These are phyloP conservation scores for Hippocampus abdominalis DNA, from an alignment of 2,113 vertebrate species.

Conservation along the genomic window DNA sequence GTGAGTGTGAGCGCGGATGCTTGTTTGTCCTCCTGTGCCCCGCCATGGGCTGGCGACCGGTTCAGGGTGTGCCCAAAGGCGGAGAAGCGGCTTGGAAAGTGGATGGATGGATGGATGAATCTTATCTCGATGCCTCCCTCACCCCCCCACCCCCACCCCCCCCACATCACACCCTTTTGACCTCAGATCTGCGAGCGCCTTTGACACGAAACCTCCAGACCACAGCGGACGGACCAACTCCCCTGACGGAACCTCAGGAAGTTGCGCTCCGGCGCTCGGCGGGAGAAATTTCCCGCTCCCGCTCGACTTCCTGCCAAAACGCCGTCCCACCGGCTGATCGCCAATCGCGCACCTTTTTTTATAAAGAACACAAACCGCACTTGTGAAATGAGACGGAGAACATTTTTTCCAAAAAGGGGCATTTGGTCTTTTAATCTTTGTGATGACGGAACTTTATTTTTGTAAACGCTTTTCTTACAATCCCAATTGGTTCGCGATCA, in stretches of 20 bases:
- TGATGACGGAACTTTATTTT: conserved; percentile 66
- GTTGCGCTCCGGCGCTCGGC: conserved; percentile 12
- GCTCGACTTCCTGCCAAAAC: conserved; percentile 51
- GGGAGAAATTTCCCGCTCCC: conserved; percentile 21
- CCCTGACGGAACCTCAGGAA: conserved; percentile 24
- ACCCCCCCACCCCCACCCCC: background rate
- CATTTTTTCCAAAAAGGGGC: conserved; percentile 42
- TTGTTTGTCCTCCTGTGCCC: no score
- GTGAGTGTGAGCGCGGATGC: no score
- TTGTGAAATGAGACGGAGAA: conserved; percentile 32
- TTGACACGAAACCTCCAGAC: conserved; percentile 20
- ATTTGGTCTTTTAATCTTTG: conserved; percentile 68
- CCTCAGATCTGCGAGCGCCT: conserved; percentile 34
- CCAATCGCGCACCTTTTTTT: background rate
- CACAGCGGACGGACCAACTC: conserved; percentile 27
- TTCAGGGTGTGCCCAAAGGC: no score
- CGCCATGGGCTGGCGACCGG: no score
- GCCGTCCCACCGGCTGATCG: conserved; percentile 20
- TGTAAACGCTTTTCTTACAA: conserved; percentile 64
- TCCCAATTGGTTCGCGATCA: conserved; percentile 49
- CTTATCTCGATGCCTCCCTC: background rate
- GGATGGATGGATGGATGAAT: no score
- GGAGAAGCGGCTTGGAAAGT: no score
- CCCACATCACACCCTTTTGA: conserved; percentile 31
- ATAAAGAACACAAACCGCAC: background rate